Conservation (phyloP, 2,113 vertebrate genomes). For the Podocnemis expansa region DNA sequence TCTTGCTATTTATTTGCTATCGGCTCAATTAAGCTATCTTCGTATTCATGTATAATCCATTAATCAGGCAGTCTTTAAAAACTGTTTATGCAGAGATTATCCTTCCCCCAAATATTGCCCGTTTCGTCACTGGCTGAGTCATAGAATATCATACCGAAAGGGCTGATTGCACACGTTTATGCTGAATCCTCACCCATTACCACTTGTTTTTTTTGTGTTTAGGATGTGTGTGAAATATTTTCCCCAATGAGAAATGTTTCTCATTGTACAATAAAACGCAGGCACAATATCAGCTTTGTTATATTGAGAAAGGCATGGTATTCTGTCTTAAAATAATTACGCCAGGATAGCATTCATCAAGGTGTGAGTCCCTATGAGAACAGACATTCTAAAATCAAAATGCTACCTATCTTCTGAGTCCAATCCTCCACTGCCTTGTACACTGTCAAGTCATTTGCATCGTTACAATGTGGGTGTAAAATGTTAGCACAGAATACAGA, state of each 20-base stretch:
- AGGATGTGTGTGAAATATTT: not conserved
- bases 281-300: not conserved
- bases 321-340: not conserved
- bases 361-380: not conserved
- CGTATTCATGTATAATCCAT: not conserved
- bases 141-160: not conserved
- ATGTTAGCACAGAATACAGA: not conserved
- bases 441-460: not conserved
- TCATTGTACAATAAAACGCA: not conserved
- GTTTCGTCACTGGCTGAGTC: not conserved
- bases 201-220: not conserved
- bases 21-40: not conserved
- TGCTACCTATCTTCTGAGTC: not conserved
- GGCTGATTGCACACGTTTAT: not conserved
- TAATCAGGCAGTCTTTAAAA: not conserved
- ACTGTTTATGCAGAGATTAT: not conserved
- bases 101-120: not conserved
- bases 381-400: not conserved
- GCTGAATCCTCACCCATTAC: conserved; percentile 8
- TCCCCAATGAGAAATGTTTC: not conserved
- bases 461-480: not conserved
- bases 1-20: not conserved
- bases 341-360: not conserved
- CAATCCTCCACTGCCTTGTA: not conserved
- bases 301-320: not conserved